Evolutionary conservation across 2,888 invertebrate species (phyloP), one percentile per base, ranked within the genome.

Genomic region (Nephrocerus scutellatus): DNA sequence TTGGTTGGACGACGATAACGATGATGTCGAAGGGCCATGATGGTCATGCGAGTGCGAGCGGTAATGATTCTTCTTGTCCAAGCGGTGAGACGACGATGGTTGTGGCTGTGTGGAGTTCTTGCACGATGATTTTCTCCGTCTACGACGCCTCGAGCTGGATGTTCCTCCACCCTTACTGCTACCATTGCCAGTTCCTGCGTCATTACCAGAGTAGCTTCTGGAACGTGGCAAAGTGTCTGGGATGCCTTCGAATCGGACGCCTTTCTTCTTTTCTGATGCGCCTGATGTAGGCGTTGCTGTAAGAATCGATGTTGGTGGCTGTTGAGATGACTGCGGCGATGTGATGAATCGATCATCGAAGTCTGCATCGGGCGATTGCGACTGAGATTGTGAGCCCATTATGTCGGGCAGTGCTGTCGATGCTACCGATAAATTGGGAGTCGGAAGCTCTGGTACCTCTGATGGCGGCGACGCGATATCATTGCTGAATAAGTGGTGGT

Each of bases 341-440:
- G 51, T 52, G 3, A 62, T 49, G n/a, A 62, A 62, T 5, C 62
- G 55, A 7, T 63, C 63, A 6, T 62, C 63, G 1, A 54, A 55
- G 1, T 65, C 63, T 33, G 63, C 60, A 1, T 61, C 62, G 3
- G 63, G 63, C 0, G 62, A 62, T 13, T 28, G 14, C 10, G 14
- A 16, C 6, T 28, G 28, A n/a, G n/a, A n/a, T 46, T 46, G 46
- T 24, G 41, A 33, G 16, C 63, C 58, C 56, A 63, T 59, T 24
- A 66, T 46, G 35, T 62, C 62, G 1, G 61, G 57, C 44, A 66
- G 46, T 23, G 66, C 64, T 2, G 68, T 66, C 15, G 76, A 76
- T 5, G 76, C 75, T 38, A 67, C 71, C 63, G 75, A 75, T 23
- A 74, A 65, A 39, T 70, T 71, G n/a, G 72, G 67, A 10, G 68